These are phyloP conservation scores for Xestia rhomboidea DNA, from an alignment of 2,888 invertebrate species.

Conservation along the genomic window DNA sequence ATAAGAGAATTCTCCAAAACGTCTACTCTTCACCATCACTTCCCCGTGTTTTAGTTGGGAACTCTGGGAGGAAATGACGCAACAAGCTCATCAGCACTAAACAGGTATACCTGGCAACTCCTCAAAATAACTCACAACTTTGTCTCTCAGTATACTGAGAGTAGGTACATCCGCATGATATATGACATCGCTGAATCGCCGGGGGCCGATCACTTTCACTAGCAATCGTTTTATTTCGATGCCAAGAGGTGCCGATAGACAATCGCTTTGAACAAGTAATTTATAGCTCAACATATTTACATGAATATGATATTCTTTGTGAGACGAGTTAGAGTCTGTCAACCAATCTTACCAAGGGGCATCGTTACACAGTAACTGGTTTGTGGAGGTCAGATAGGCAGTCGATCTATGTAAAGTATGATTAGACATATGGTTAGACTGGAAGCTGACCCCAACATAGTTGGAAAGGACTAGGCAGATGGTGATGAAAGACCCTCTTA, in stretches of 20 bases:
- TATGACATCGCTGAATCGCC: slow-evolving; percentile 54
- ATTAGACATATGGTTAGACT: no score
- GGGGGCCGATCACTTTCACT: slow-evolving; percentile 65
- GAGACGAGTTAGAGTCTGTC: background rate
- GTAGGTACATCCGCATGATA: slow-evolving; percentile 45
- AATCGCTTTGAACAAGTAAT: background rate
- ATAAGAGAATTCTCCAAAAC: no score
- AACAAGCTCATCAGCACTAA: background rate
- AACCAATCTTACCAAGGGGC: background rate
- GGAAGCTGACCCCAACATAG: background rate
- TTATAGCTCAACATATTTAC: slow-evolving; percentile 1
- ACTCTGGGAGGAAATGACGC: no score
- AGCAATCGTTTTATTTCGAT: slow-evolving; percentile 52
- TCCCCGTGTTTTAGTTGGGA: no score
- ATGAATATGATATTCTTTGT: background rate
- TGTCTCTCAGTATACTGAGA: background rate
- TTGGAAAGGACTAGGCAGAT: background rate
- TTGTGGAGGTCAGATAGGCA: background rate
- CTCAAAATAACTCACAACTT: slow-evolving; percentile 9
- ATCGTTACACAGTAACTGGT: no score
- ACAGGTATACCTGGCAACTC: background rate
- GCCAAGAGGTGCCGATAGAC: slow-evolving; percentile 32
- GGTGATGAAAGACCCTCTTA: background rate
- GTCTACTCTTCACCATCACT: no score
- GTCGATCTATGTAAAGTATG: no score